A percentile compares a stretch with the other conserved stretches of the same genome.
Evolutionary conservation across 1,140 invertebrate genomes (phyloP).

Genomic region (Orius insidiosus): DNA sequence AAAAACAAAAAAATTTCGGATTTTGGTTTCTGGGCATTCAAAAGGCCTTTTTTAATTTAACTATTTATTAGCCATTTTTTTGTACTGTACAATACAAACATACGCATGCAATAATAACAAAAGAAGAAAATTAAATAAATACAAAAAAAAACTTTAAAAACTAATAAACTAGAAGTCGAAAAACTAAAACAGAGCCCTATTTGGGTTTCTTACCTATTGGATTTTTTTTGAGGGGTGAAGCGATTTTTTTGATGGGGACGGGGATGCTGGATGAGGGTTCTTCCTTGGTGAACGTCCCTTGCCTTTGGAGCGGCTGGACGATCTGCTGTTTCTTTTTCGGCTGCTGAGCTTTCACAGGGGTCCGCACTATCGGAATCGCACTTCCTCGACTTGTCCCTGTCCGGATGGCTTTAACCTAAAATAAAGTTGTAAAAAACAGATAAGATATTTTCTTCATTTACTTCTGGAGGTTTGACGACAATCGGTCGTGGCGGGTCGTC

Average conservation of each 20-base stretch:
- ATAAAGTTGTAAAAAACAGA: not conserved
- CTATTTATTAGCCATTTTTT: too few species aligned
- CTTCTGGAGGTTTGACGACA: conserved; percentile 15
- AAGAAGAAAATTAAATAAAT: too few species aligned
- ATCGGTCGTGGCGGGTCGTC: conserved; percentile 11
- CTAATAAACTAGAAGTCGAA: too few species aligned
- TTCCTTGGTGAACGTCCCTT: conserved; percentile 23
- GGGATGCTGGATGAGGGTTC: conserved; percentile 19
- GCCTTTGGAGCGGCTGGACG: conserved; percentile 15
- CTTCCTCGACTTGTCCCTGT: conserved; percentile 44
- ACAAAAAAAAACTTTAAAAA: too few species aligned
- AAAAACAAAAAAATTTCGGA: too few species aligned
- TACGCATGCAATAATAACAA: too few species aligned
- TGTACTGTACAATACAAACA: too few species aligned
- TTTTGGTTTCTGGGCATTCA: too few species aligned
- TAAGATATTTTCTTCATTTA: conserved; percentile 1
- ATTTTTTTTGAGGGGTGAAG: conserved; percentile 10
- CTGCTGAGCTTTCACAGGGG: conserved; percentile 12
- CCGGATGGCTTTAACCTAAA: conserved; percentile 44
- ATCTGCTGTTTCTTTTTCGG: conserved; percentile 10
- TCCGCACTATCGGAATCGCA: conserved; percentile 18
- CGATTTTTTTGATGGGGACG: conserved; percentile 15
- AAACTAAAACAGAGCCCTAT: not conserved
- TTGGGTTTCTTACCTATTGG: conserved; percentile 8
- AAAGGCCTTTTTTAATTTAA: too few species aligned